Base-by-base conservation (phyloP, 2,797 vertebrate species). In the Podarcis lilfordi region DNA sequence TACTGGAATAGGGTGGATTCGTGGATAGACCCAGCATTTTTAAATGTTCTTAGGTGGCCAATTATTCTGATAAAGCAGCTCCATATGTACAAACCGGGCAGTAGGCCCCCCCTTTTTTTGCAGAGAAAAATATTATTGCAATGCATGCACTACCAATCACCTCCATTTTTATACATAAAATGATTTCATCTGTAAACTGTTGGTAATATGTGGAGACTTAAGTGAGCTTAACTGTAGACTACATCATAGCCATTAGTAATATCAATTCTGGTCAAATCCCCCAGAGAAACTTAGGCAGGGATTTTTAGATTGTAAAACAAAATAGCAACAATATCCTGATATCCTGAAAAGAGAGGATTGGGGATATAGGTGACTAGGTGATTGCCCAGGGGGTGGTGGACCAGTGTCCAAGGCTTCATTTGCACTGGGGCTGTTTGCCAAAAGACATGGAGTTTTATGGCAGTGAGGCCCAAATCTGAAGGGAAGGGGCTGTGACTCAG, bases 271-370 rank as follows among this genome's bases (percentile, higher is more conserved):
- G 80, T 88, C 40, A 82, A 64, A 69, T 68, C 5, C 86, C 80
- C 80, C 23, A 1, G 59, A 29, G 86, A 88, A 77, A n/a, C 59
- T 68, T 50, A 29, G 72, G 29, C 72, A 76, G 72, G 86, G 80
- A 88, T 82, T 82, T 88, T 88, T 68, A 82, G 80, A 68, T 75
- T 82, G 86, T 88, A 88, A 88, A 88, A 82, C 40, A 19, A 87
- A 82, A 88, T 76, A 68, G 40, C 40, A 64, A 76, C 72, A 82
- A 82, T 88, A 88, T 88, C 80, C 80, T 82, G 86, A 66, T 76
- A 50, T 66, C 43, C 59, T 19, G 11, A 55, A 69, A 82, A 40
- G 61, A 76, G 37, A 3, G 11, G 80, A 64, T 15, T 8, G 37
- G 55, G 55, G 27, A 32, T 29, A 13, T 7, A 77, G 69, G 79